phyloP scores from a whole-genome alignment of 2,113 vertebrate genomes.

The Struthidea cinerea region DNA sequence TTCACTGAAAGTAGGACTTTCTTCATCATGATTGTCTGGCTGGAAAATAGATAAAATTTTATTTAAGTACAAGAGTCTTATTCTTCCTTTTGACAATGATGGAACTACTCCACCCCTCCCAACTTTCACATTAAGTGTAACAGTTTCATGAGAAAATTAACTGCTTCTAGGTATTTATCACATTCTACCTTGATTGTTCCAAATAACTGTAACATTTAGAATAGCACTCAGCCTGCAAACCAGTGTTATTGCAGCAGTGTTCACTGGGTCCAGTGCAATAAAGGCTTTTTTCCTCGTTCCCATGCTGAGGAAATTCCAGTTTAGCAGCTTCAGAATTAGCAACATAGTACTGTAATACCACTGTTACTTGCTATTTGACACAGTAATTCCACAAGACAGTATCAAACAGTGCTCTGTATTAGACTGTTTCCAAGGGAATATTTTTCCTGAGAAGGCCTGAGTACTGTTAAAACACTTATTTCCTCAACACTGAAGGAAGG shows the following conservation, averaged over 20 bases:
- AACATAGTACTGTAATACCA: background rate
- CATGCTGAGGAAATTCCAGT: background rate
- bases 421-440: background rate
- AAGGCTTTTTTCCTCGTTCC: background rate
- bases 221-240: background rate
- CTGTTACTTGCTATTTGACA: background rate
- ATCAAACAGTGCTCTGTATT: background rate
- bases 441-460: background rate
- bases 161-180: background rate
- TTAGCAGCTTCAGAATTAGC: background rate
- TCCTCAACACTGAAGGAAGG: background rate
- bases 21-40: slow-evolving; percentile 80
- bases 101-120: background rate
- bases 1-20: slow-evolving; percentile 38
- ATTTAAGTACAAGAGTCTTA: slow-evolving; percentile 1
- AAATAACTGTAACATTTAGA: background rate
- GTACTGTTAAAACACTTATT: background rate
- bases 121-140: background rate
- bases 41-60: slow-evolving; percentile 67
- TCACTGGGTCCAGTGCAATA: background rate
- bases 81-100: background rate
- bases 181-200: background rate
- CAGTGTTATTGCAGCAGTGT: background rate
- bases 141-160: background rate
- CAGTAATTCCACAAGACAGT: background rate